Percentiles rank a stretch among this genome's conserved stretches.
phyloP scores from a whole-genome alignment of 2,797 vertebrate genomes.

The Pangasius djambal region DNA sequence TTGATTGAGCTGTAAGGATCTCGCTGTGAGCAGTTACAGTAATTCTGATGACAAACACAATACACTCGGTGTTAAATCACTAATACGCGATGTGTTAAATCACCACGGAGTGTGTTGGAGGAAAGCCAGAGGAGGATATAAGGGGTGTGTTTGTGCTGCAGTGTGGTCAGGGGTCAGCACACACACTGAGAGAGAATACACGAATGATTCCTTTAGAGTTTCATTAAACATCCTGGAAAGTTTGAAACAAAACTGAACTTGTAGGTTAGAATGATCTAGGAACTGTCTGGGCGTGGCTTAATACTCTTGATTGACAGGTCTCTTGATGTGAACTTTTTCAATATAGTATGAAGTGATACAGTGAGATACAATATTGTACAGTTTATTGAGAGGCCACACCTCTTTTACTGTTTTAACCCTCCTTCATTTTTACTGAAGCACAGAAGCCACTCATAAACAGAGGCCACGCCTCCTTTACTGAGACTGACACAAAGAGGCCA shows the following conservation, averaged over 20 bases:
- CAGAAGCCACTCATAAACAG: no score
- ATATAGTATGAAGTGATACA: not conserved
- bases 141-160: not conserved
- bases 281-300: not conserved
- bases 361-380: not conserved
- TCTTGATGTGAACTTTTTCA: not conserved
- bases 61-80: not conserved
- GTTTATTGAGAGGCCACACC: not conserved
- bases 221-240: not conserved
- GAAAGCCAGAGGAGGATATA: no score
- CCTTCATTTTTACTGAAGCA: no score
- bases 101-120: not conserved
- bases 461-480: no score
- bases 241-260: not conserved
- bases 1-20: conserved; percentile 40
- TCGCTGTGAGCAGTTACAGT: not conserved
- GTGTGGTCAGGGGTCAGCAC: not conserved
- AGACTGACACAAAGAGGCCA: not conserved
- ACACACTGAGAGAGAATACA: not conserved
- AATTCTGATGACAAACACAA: conserved; percentile 22
- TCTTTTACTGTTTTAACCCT: not conserved
- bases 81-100: not conserved
- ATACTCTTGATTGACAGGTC: conserved; percentile 1
- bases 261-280: not conserved
- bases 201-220: not conserved